phyloP scores from a whole-genome alignment of 2,888 invertebrate genomes.

The Lasioglossum morio region DNA sequence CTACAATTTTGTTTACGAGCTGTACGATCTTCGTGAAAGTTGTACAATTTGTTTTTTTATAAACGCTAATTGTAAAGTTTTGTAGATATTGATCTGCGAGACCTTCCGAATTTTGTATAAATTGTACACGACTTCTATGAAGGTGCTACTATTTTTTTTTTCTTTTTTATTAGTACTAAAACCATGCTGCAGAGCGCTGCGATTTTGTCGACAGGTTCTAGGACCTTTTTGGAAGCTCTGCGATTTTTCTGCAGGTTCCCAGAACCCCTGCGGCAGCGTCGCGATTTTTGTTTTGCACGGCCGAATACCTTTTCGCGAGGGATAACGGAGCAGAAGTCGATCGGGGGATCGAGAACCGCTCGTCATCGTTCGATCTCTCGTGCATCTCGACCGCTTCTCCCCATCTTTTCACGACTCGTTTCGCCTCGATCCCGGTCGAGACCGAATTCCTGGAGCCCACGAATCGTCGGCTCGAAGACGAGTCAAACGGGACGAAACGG shows the following conservation, averaged over 20 bases:
- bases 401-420: neutral
- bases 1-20: neutral
- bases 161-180: neutral
- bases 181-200: neutral
- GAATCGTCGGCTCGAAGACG: neutral
- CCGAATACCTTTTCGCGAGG: neutral
- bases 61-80: too few species aligned
- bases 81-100: too few species aligned
- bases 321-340: conserved; percentile 1
- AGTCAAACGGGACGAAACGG: neutral
- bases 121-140: neutral
- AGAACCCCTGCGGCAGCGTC: neutral
- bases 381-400: neutral
- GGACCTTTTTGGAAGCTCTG: fast-evolving
- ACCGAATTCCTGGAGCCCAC: conserved; percentile 11
- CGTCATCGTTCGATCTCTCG: neutral
- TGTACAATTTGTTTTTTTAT: too few species aligned
- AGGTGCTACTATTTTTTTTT: neutral
- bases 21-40: neutral
- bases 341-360: neutral
- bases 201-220: neutral
- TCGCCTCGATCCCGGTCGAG: neutral
- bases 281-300: neutral
- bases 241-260: neutral
- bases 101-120: neutral